These are phyloP conservation scores for Tiliacea aurago DNA, from an alignment of 2,888 invertebrate species.

Conservation along the genomic window DNA sequence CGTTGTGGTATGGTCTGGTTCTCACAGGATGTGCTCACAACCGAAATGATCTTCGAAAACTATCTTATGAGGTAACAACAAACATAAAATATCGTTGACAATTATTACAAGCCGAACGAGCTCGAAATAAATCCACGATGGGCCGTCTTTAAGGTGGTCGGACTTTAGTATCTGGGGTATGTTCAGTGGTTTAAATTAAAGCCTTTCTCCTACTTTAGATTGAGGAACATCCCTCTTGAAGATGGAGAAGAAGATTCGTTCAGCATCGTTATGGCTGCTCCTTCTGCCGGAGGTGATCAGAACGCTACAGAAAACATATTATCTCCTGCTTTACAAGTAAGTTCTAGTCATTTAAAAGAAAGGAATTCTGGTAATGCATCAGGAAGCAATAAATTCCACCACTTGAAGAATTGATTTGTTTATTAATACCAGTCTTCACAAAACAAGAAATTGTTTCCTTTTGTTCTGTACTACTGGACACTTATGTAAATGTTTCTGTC, in stretches of 20 bases:
- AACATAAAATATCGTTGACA: neutral
- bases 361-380: neutral
- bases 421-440: neutral
- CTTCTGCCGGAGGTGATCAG: constrained; percentile 90
- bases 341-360: neutral
- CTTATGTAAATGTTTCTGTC: neutral
- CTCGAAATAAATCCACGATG: neutral
- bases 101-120: neutral
- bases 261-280: constrained; percentile 91
- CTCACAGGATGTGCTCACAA: constrained; percentile 99
- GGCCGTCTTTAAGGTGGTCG: neutral
- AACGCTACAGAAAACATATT: constrained; percentile 93
- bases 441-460: neutral
- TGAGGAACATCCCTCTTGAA: constrained; percentile 96
- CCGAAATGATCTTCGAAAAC: constrained; percentile 99
- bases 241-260: constrained; percentile 96
- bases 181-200: neutral
- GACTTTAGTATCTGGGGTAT: neutral
- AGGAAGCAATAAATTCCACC: neutral
- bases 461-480: neutral
- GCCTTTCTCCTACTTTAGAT: constrained; percentile 78
- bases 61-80: constrained; percentile 92
- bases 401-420: neutral
- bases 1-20: constrained; percentile 99
- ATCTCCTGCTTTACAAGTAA: constrained; percentile 95